A percentile compares a stretch with the other conserved stretches of the same genome.
Conservation (phyloP, 37 sponge, comb jelly and placozoan genomes). For the Agelas oroides region DNA sequence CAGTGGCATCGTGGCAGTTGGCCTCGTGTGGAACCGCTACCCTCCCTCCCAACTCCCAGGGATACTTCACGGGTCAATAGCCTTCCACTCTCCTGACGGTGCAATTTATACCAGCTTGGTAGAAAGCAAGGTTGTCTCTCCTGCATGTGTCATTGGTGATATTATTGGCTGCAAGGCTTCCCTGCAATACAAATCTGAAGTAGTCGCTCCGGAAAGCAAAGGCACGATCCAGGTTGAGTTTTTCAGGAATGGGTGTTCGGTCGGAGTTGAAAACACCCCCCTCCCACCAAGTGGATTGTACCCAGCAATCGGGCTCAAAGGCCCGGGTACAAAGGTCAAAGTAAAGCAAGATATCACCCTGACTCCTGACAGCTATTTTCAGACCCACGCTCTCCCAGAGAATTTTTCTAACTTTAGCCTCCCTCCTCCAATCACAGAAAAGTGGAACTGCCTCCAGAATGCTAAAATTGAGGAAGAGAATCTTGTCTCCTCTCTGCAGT, state of each 20-base stretch:
- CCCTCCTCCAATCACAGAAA: background rate
- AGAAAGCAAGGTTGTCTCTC: background rate
- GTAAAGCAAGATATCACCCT: conserved; percentile 15
- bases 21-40: conserved; percentile 39
- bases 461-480: conserved; percentile 8
- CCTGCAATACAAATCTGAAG: conserved; percentile 47
- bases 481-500: background rate
- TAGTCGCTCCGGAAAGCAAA: background rate
- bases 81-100: conserved; percentile 20
- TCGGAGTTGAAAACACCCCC: conserved; percentile 8
- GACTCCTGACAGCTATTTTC: conserved; percentile 54
- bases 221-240: conserved; percentile 28
- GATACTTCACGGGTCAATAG: conserved; percentile 33
- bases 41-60: conserved; percentile 43
- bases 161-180: conserved; percentile 69
- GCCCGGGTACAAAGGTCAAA: conserved; percentile 20
- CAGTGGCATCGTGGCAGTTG: conserved; percentile 30
- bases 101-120: background rate
- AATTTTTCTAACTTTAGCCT: conserved; percentile 41
- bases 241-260: conserved; percentile 38
- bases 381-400: conserved; percentile 53
- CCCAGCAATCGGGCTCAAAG: conserved; percentile 58
- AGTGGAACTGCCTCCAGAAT: conserved; percentile 49
- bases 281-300: conserved; percentile 52
- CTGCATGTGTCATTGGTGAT: conserved; percentile 47